These are phyloP conservation scores for Neodontobutis hainanensis DNA, from an alignment of 2,113 vertebrate genomes.

Conservation along the genomic window DNA sequence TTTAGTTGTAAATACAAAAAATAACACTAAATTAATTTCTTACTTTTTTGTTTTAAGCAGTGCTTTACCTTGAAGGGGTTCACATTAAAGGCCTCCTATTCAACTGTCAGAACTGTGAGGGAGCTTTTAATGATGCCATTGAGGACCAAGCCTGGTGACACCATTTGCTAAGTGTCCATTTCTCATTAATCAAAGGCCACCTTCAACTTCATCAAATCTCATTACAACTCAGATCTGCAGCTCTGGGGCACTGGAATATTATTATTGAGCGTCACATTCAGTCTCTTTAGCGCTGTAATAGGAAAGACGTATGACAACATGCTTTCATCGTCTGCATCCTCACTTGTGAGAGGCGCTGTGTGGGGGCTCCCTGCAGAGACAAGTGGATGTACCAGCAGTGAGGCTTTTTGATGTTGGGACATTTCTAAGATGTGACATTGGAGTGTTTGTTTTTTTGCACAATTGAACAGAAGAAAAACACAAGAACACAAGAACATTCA, in stretches of 20 bases:
- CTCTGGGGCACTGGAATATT: constrained; percentile 10
- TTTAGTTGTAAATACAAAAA: too few species aligned
- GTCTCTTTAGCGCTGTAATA: constrained; percentile 10
- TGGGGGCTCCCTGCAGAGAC: constrained; percentile 15
- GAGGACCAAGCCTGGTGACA: neutral
- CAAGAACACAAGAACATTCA: too few species aligned
- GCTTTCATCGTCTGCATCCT: constrained; percentile 4
- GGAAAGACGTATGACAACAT: constrained; percentile 37
- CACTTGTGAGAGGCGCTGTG: constrained; percentile 16
- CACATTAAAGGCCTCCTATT: neutral
- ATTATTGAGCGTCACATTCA: constrained; percentile 13
- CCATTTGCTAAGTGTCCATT: neutral
- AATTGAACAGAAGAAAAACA: too few species aligned
- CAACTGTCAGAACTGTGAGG: constrained; percentile 7
- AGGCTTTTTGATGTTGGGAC: neutral
- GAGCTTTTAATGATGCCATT: neutral
- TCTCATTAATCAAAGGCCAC: constrained; percentile 22
- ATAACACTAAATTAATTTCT: too few species aligned
- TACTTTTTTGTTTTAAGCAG: too few species aligned
- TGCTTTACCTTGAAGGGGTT: too few species aligned
- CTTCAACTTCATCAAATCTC: constrained; percentile 22
- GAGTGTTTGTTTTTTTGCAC: neutral
- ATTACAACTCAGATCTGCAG: constrained; percentile 17
- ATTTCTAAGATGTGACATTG: neutral
- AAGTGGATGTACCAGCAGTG: constrained; percentile 4